Conservation (phyloP, 2,113 vertebrate genomes). For the Pelobates fuscus region DNA sequence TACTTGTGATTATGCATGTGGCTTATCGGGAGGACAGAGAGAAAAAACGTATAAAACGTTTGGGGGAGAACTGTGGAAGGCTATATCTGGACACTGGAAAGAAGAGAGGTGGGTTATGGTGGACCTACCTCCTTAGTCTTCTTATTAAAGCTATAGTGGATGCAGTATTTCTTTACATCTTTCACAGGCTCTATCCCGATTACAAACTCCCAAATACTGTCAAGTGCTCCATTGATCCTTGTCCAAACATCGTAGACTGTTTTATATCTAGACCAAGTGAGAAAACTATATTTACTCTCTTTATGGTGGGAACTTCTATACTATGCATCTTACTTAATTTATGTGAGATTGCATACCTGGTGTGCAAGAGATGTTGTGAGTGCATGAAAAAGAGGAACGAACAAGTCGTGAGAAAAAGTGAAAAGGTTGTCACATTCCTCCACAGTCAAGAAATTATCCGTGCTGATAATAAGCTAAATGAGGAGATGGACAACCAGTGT, state of each 20-base stretch:
- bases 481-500: background rate
- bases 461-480: constrained; percentile 31
- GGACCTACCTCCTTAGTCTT: constrained; percentile 74
- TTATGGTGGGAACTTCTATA: constrained; percentile 81
- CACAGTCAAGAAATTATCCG: constrained; percentile 17
- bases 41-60: constrained; percentile 65
- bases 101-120: constrained; percentile 65
- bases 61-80: constrained; percentile 59
- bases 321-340: constrained; percentile 83
- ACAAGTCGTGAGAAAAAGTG: background rate
- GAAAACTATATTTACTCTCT: constrained; percentile 86
- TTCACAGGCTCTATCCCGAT: constrained; percentile 76
- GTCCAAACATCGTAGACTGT: constrained; percentile 82
- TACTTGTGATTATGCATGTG: constrained; percentile 85
- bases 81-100: constrained; percentile 55
- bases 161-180: constrained; percentile 76
- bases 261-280: constrained; percentile 83
- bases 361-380: constrained; percentile 68
- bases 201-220: constrained; percentile 79
- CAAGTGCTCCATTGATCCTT: constrained; percentile 72
- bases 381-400: background rate
- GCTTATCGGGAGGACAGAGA: constrained; percentile 77
- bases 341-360: constrained; percentile 79
- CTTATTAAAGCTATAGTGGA: constrained; percentile 79
- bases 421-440: background rate